Base-by-base conservation (phyloP, 2,113 vertebrate genomes). In the Nematolebias whitei region DNA sequence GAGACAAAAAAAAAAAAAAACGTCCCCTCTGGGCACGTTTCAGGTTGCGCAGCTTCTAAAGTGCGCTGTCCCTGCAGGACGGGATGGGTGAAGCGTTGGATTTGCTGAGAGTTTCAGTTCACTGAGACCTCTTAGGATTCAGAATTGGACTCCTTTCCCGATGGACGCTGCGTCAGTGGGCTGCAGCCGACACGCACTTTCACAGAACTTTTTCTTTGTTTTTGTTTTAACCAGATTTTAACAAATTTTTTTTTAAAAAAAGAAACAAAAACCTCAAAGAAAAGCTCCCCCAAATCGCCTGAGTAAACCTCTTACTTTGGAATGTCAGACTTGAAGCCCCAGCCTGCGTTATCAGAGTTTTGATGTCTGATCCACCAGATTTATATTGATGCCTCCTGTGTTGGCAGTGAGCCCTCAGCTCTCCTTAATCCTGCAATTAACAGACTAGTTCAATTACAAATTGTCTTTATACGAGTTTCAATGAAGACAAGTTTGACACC, bases 341-440 rank as follows among this genome's bases (percentile, higher is more conserved):
- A 7, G 47, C 38, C 51, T 10, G 52, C 40, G 19, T 0, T 14
- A 50, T 83, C 68, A 69, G 73, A 61, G 12, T 79, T 90, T 88
- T 89, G 80, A 89, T 87, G 80, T 85, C 45, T 80, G 80, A 82
- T 84, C 78, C 72, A 53, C 66, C 22, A 78, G 85, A 78, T 76
- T 80, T 75, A 35, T n/a, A n/a, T n/a, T n/a, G n/a, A n/a, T 61
- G 62, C 68, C 68, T 75, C 63, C 53, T 44, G 43, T 45, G 62
- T 61, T 84, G 83, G 83, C 80, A 77, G 64, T 39, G 78, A 20
- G 64, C 78, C 71, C 66, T 57, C 44, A 47, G 50, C 73, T 63
- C 62, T 66, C 65, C 43, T 19, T 64, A 66, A 59, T 69, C 58
- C 76, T 71, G 74, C 65, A 49, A 67, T 44, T 63, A 56, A 78